Percentiles rank a stretch among this genome's conserved stretches.
phyloP scores from a whole-genome alignment of 2,888 invertebrate species.

The Epirrhoe alternata region DNA sequence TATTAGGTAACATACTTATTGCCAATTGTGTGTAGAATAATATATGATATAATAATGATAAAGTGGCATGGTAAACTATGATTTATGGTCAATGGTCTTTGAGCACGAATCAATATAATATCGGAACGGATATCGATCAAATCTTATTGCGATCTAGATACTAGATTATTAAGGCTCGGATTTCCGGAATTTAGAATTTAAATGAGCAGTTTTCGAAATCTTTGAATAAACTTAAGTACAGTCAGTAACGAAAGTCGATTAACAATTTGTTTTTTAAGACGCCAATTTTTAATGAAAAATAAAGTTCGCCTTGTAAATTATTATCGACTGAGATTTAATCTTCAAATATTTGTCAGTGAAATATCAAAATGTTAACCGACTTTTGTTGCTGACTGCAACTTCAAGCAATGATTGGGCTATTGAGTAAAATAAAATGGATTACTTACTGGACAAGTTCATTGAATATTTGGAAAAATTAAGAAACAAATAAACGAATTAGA shows the following conservation, averaged over 20 bases:
- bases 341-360: no score
- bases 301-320: no score
- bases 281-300: no score
- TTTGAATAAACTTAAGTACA: constrained; percentile 8
- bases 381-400: no score
- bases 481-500: no score
- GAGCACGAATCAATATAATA: background rate
- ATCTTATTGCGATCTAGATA: background rate
- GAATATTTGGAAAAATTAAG: no score
- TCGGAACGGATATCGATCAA: background rate
- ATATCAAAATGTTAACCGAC: no score
- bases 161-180: background rate
- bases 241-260: no score
- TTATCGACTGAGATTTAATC: no score
- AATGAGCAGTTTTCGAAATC: constrained; percentile 19
- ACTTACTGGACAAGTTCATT: no score
- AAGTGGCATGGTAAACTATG: background rate
- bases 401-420: constrained; percentile 28
- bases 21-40: background rate
- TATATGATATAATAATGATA: background rate
- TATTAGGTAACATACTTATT: background rate
- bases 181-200: constrained; percentile 5
- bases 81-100: background rate
- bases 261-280: no score
- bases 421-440: background rate